Evolutionary conservation across 2,888 invertebrate species (phyloP).

Genomic region (Myopa tessellatipennis): DNA sequence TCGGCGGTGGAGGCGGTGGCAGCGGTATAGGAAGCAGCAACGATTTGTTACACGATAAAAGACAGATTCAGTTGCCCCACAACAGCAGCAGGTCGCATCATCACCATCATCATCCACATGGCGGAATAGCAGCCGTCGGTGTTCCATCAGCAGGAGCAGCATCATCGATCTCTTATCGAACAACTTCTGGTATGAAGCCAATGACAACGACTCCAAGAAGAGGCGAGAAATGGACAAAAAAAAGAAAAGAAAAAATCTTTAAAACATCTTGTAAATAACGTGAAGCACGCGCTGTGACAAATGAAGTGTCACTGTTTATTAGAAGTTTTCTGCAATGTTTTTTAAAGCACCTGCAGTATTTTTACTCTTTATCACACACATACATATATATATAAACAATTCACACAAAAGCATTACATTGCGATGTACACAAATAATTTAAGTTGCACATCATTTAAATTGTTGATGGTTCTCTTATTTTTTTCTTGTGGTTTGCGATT

Average conservation of each 20-base stretch:
- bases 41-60: slow-evolving; percentile 61
- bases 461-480: background rate
- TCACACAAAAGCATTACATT: slow-evolving; percentile 11
- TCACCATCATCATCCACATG: slow-evolving; percentile 17
- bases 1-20: slow-evolving; percentile 70
- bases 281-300: slow-evolving; percentile 27
- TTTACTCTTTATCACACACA: slow-evolving; percentile 2
- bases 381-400: background rate
- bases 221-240: slow-evolving; percentile 21
- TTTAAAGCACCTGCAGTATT: slow-evolving; percentile 2
- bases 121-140: slow-evolving; percentile 42
- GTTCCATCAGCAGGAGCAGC: background rate
- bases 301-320: slow-evolving; percentile 2
- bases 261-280: background rate
- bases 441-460: slow-evolving; percentile 24
- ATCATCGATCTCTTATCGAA: slow-evolving; percentile 44
- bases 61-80: slow-evolving; percentile 62
- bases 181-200: slow-evolving; percentile 47
- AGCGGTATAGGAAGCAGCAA: slow-evolving; percentile 71
- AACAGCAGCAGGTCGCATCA: slow-evolving; percentile 35
- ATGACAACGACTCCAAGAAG: slow-evolving; percentile 22
- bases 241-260: background rate
- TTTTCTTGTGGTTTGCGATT: too few relatives aligned
- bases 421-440: background rate
- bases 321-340: background rate